These are phyloP conservation scores for Xanthorhoe designata DNA, from an alignment of 2,888 invertebrate species.

Conservation along the genomic window DNA sequence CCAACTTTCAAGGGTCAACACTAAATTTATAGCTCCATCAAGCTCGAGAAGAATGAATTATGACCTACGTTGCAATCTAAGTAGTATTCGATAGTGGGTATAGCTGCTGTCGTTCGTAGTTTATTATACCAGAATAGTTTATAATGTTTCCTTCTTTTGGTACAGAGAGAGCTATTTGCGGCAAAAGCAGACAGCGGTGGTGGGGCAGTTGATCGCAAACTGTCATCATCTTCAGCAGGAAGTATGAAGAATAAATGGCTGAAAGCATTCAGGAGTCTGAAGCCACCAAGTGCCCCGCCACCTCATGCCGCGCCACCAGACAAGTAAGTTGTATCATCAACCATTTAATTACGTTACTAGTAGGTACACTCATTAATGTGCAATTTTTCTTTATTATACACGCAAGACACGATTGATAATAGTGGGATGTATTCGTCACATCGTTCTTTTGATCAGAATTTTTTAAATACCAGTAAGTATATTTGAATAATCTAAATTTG, in stretches of 20 bases:
- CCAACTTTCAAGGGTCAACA: conserved; percentile 38
- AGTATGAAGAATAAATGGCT: conserved; percentile 99
- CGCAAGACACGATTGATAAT: not conserved
- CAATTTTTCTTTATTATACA: not conserved
- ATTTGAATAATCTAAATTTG: too few species aligned
- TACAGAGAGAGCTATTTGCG: conserved; percentile 94
- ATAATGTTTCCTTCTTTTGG: conserved; percentile 49
- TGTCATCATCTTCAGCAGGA: conserved; percentile 93
- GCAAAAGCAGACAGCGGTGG: conserved; percentile 90
- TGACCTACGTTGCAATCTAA: not conserved
- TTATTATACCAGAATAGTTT: not conserved
- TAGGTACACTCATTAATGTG: not conserved
- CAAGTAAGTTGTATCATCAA: conserved; percentile 81
- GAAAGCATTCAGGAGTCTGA: conserved; percentile 97
- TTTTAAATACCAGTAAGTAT: not conserved
- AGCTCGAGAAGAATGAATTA: conserved; percentile 2
- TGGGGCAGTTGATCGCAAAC: conserved; percentile 91
- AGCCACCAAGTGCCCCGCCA: conserved; percentile 89
- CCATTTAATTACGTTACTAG: not conserved
- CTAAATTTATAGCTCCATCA: conserved; percentile 28
- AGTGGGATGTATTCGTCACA: not conserved
- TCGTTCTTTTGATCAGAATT: not conserved
- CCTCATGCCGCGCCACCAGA: conserved; percentile 77
- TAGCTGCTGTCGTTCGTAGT: not conserved
- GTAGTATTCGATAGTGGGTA: conserved; percentile 1